Base-by-base conservation (phyloP, 2,888 invertebrate genomes). In the Taphrorychus bicolor region DNA sequence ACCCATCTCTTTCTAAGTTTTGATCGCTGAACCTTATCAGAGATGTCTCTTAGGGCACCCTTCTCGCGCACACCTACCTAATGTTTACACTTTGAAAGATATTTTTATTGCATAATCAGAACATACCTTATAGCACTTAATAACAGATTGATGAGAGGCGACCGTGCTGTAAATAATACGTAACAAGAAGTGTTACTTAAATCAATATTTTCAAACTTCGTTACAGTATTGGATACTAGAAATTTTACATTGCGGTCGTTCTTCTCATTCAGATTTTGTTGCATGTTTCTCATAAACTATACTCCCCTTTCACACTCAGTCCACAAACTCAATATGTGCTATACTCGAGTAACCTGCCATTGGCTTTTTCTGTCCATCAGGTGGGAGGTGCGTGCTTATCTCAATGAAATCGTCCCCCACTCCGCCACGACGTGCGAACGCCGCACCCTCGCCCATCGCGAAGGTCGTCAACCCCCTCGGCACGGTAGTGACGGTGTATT, bases 351-450 rank as follows among this genome's bases (percentile, higher is more conserved):
- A 82, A 82, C 88, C 88, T 89, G 92, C 91, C 92, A 90, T 90
- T 91, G 92, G 92, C 91, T 92, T 88, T 88, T 88, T 88, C 87
- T 88, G 89, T 89, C 87, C 89, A 90, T 87, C 89, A 91, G 91
- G 89, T 89, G 87, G 83, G 74, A 79, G 80, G 74, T 81, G 81
- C 77, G 82, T 82, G 75, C 78, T 82, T 72, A 80, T 81, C 69
- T 82, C 82, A 73, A 77, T 82, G 80, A 81, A 82, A 80, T n/a
- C 69, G 40, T 32, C 64, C 45, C 77, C 58, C 40, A 21, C 59
- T 21, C 48, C 58, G 63, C 77, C 53, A 45, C 64, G 52, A 59
- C 59, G 57, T 45, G 56, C 59, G 4, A 22, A 51, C 24, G 42
- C 49, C 7, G 51, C 66, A 11, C 59, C 66, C 23, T 77, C 79